Evolutionary conservation across 2,113 vertebrate genomes (phyloP).

Genomic region (Bettongia penicillata): DNA sequence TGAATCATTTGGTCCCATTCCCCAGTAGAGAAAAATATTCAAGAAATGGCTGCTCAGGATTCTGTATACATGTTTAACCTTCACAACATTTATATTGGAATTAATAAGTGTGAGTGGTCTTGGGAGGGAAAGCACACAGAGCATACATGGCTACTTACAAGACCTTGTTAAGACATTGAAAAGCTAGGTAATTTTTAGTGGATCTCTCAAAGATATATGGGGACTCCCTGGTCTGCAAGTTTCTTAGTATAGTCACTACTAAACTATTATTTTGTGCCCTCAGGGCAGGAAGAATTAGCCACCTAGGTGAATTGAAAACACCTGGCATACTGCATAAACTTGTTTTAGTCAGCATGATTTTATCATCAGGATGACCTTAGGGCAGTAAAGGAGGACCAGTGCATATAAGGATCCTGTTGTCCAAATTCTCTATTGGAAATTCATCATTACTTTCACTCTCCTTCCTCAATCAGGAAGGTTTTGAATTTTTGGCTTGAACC

Average conservation of each 20-base stretch:
- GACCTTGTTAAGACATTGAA: too few relatives aligned
- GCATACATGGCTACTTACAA: too few relatives aligned
- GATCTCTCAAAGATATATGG: background rate
- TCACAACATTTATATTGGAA: background rate
- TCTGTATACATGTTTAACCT: background rate
- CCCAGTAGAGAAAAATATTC: background rate
- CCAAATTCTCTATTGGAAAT: background rate
- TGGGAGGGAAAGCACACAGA: too few relatives aligned
- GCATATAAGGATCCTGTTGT: background rate
- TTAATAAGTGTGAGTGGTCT: background rate
- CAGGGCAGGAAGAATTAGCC: background rate
- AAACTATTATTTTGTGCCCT: background rate
- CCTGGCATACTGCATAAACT: background rate
- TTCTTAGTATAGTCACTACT: background rate
- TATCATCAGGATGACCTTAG: background rate
- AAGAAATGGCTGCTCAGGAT: background rate
- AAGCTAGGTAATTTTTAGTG: background rate
- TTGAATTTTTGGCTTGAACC: background rate
- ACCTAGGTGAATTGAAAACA: background rate
- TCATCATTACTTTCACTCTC: background rate
- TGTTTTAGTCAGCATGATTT: background rate
- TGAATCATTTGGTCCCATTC: background rate
- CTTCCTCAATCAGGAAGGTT: background rate
- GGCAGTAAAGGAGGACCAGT: background rate
- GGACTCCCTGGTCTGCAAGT: background rate